Conservation (phyloP, 2,888 invertebrate species). For the Teinopalpus imperialis region DNA sequence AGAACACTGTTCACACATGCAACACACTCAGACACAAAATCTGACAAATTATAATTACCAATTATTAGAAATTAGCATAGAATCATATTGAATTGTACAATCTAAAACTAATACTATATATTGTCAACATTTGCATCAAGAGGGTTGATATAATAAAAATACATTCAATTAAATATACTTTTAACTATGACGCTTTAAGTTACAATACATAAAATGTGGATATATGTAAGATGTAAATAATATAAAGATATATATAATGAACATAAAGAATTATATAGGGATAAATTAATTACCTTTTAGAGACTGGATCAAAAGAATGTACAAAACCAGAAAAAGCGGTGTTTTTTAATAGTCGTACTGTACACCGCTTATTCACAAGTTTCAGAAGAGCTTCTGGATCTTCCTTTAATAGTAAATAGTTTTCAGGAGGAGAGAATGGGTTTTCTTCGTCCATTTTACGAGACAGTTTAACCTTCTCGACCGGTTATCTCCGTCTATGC, state of each 20-base stretch:
- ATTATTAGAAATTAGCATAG: too few species aligned
- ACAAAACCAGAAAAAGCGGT: slow-evolving; percentile 51
- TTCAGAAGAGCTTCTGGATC: slow-evolving; percentile 39
- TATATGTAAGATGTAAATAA: slow-evolving; percentile 1
- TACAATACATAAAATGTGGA: background rate
- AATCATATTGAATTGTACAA: too few species aligned
- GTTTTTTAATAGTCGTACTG: slow-evolving; percentile 50
- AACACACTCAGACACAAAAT: too few species aligned
- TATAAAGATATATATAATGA: too few species aligned
- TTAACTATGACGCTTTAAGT: background rate
- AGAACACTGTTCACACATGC: too few species aligned
- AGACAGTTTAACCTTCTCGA: too few species aligned
- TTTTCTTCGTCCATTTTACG: slow-evolving; percentile 16
- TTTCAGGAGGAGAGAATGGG: slow-evolving; percentile 14
- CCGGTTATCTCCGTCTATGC: too few species aligned
- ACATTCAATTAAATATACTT: background rate
- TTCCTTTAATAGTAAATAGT: slow-evolving; percentile 32
- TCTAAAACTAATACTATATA: too few species aligned
- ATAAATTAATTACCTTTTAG: slow-evolving; percentile 51
- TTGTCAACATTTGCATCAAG: too few species aligned
- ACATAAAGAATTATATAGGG: too few species aligned
- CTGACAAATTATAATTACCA: too few species aligned
- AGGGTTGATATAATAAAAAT: background rate
- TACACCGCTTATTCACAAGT: slow-evolving; percentile 55
- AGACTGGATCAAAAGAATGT: slow-evolving; percentile 63